Base-by-base conservation (phyloP, 2,888 invertebrate genomes). In the Melanchra persicariae region DNA sequence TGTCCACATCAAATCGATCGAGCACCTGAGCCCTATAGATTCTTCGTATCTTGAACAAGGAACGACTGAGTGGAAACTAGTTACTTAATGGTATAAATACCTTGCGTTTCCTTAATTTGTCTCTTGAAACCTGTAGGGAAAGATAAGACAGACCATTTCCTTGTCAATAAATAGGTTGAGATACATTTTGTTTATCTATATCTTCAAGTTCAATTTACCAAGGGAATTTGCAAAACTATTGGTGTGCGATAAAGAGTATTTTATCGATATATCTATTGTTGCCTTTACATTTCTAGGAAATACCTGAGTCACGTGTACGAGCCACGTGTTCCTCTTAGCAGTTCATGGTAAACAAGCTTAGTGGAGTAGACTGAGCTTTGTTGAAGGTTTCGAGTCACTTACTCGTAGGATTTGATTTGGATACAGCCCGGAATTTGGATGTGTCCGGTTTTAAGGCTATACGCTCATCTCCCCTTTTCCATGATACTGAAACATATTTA, bases 41-140 rank as follows among this genome's bases (percentile, higher is more conserved):
- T 71, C 66, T 73, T 66, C 47, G 55, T 82, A 82, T 68, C 67
- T 79, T 59, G 62, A 66, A 69, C 83, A 82, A 82, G 74, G 19
- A 68, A 79, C 60, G 67, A 58, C 65, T 73, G 64, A 67, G 70
- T 62, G 58, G 58, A 8, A 73, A 79, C 62, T 65, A 77, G 82
- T 65, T 61, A 63, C 61, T 58, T 70, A 52, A 60, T 72, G 64
- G 65, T 64, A 51, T 72, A 58, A 65, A 81, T 65, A 74, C 70
- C 64, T 70, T 10, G 71, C 57, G 51, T 70, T 83, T 70, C 71
- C 76, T 81, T 83, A 70, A 81, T 83, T 83, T 83, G 81, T 82
- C 67, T 76, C 65, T 64, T 57, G 52, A 47, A 76, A 76, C 70
- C 64, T 76, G 71, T 72, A 64, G n/a, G 26, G 22, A 59, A 26